phyloP scores from a whole-genome alignment of 2,797 vertebrate genomes.

The Sciurus vulgaris region DNA sequence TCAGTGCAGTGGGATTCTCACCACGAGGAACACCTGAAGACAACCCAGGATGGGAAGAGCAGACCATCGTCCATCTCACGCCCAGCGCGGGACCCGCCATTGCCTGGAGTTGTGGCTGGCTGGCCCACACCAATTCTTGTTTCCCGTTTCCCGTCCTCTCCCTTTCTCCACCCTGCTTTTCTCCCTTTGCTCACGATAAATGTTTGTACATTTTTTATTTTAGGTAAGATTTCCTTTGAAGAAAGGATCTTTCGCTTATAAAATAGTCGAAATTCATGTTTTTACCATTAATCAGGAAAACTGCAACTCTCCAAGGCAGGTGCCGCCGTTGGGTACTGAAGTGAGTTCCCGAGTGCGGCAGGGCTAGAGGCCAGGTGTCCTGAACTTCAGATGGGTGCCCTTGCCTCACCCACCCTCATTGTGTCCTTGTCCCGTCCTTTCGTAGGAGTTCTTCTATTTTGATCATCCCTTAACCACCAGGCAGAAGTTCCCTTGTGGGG shows the following conservation, averaged over 20 bases:
- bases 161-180: too few species aligned
- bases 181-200: background rate
- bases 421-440: background rate
- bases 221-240: background rate
- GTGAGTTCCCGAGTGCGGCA: rapidly evolving
- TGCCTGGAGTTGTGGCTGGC: too few species aligned
- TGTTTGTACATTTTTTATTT: background rate
- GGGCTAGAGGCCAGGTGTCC: background rate
- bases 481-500: background rate
- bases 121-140: too few species aligned
- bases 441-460: background rate
- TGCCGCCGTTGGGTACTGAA: background rate
- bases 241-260: background rate
- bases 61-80: background rate
- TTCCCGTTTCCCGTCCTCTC: background rate
- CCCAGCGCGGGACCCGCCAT: rapidly evolving
- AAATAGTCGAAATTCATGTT: background rate
- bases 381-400: background rate
- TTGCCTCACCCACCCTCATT: background rate
- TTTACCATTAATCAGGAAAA: background rate
- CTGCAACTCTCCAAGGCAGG: background rate
- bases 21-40: background rate
- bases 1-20: background rate
- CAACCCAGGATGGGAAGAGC: background rate
- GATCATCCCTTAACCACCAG: background rate